Base-by-base conservation (phyloP, 1,140 invertebrate genomes). In the Colletes gigas region DNA sequence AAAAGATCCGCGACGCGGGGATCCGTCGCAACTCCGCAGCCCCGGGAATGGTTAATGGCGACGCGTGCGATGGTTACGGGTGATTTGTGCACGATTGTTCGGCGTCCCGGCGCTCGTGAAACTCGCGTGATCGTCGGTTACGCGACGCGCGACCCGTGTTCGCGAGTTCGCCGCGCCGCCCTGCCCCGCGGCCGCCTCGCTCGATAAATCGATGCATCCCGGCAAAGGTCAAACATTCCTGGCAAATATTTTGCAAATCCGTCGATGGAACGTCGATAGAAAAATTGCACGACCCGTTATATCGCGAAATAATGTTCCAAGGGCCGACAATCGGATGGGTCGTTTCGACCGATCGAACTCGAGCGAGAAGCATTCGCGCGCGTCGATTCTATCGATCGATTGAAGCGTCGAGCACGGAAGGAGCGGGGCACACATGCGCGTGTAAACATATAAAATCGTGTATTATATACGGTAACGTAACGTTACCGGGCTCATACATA, bases 401-500 rank as follows among this genome's bases (percentile, higher is more conserved):
- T 73, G 57, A 57, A 79, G 19, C 69, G 9, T n/a, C 19, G 19
- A 39, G 30, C n/a, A 10, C 4, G 14, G 10, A 19, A 47, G 15
- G 41, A 4, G 6, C 0, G 57, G 68, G 14, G 15, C 50, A 65
- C 50, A 65, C 41, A 52, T 15, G 52, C 52, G 41, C 75, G 75
- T 71, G 66, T 82, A 82, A 78, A 78, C 80, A 82, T 57, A 66
- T n/a, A 70, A 78, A 66, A 78, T 65, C 75, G 66, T 59, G 66
- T 71, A 78, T 80, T 80, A 80, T 69, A 82, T 21, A 70, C 67
- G 52, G 74, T 39, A 75, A 82, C 78, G 62, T 21, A 85, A 79
- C 84, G 85, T 80, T 85, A 79, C 78, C 75, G 54, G 50, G 67
- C 83, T 87, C 87, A 86, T 86, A 82, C 88, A 88, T 88, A 83